Evolutionary conservation across 2,797 vertebrate species (phyloP).

Genomic region (Vespertilio murinus): DNA sequence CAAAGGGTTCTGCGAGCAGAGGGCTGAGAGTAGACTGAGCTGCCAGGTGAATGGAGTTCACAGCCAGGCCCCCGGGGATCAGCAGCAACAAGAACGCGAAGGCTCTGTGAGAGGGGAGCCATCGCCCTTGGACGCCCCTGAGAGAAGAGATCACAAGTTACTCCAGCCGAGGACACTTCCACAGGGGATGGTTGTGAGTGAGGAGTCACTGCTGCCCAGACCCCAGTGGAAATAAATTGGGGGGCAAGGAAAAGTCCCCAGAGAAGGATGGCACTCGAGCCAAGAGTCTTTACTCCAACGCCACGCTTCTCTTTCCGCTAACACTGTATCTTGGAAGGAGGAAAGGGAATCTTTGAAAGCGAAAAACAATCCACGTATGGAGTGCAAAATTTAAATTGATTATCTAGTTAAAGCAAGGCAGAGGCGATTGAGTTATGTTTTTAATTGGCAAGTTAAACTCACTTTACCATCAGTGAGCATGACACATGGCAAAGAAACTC

Average conservation of each 20-base stretch:
- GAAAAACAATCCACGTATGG: not conserved
- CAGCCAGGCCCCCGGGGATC: not conserved
- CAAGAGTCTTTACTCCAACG: not conserved
- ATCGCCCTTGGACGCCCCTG: not conserved
- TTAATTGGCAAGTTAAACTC: not conserved
- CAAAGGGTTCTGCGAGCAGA: not conserved
- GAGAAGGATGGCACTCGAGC: not conserved
- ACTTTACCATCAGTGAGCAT: not conserved
- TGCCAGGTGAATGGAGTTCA: not conserved
- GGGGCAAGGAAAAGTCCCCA: not conserved
- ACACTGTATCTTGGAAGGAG: not conserved
- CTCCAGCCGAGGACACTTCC: not conserved
- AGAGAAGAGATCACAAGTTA: not conserved
- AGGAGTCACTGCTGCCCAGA: not conserved
- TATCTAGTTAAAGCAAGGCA: not conserved
- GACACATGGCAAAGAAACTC: not conserved
- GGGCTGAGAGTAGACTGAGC: not conserved
- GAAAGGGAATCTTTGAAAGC: not conserved
- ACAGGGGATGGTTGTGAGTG: not conserved
- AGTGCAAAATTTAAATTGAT: not conserved
- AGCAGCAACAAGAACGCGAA: not conserved
- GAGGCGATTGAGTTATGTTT: not conserved
- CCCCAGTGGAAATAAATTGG: not conserved
- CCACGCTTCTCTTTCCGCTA: not conserved
- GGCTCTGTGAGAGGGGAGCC: not conserved